phyloP scores from a whole-genome alignment of 2,113 vertebrate species.

The Aythya baeri region DNA sequence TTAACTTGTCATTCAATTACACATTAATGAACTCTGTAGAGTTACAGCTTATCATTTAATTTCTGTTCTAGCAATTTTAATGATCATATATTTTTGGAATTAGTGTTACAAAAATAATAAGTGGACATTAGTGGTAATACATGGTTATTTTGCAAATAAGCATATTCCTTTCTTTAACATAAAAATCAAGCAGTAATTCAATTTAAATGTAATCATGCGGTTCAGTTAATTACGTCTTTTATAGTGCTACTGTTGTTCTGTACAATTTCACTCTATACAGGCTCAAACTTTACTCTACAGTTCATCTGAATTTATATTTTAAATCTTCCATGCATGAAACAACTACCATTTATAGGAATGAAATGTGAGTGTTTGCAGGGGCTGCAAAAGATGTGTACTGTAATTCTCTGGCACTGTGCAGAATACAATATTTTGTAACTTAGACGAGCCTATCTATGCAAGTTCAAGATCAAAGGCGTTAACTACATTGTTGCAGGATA shows the following conservation, averaged over 20 bases:
- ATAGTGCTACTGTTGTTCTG: neutral
- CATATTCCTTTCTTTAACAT: neutral
- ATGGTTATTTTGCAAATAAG: neutral
- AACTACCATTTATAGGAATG: neutral
- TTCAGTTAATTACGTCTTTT: neutral
- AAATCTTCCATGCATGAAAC: neutral
- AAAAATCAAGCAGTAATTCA: conserved; percentile 11
- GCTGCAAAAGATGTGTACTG: neutral
- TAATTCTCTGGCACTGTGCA: neutral
- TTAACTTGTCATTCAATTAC: conserved; percentile 3
- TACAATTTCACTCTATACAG: neutral
- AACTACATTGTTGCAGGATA: neutral
- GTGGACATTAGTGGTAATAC: neutral
- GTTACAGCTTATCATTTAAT: neutral
- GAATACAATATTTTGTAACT: neutral
- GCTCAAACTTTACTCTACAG: neutral
- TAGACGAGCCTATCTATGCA: neutral
- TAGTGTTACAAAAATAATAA: neutral
- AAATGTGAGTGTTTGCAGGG: neutral
- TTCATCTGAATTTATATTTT: neutral
- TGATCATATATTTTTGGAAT: neutral
- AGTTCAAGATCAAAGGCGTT: neutral
- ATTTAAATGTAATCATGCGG: neutral
- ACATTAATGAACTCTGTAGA: neutral
- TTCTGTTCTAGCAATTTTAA: conserved; percentile 26